Conservation (phyloP, 2,888 invertebrate genomes). For the Eupithecia inturbata region DNA sequence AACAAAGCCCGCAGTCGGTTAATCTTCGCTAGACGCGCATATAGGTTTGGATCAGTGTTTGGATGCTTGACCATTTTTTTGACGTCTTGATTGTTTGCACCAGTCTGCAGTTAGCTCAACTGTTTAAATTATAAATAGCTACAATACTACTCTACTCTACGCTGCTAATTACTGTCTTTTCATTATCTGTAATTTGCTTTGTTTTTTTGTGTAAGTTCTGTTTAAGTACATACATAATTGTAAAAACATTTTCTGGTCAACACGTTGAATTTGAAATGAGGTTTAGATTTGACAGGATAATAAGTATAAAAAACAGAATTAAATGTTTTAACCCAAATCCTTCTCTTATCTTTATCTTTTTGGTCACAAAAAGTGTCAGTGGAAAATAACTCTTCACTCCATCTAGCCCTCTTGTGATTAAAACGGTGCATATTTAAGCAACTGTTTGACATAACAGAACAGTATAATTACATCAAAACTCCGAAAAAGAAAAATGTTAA, state of each 20-base stretch:
- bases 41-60: neutral
- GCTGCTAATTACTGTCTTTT: too few relatives aligned
- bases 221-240: too few relatives aligned
- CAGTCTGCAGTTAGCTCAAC: too few relatives aligned
- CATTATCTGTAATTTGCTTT: too few relatives aligned
- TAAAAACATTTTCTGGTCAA: neutral
- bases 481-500: conserved; percentile 55
- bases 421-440: conserved; percentile 43
- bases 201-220: too few relatives aligned
- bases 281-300: neutral
- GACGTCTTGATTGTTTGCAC: too few relatives aligned
- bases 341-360: too few relatives aligned
- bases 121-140: too few relatives aligned
- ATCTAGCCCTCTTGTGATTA: conserved; percentile 27
- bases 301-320: neutral
- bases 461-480: conserved; percentile 69
- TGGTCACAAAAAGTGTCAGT: conserved; percentile 6
- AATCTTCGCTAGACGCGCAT: neutral
- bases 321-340: neutral
- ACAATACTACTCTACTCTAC: too few relatives aligned
- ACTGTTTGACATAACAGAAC: conserved; percentile 43
- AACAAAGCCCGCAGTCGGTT: neutral
- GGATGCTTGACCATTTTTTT: neutral
- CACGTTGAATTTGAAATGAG: neutral
- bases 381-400: conserved; percentile 15